These are phyloP conservation scores for Cantharis rufa DNA, from an alignment of 2,888 invertebrate genomes.

Conservation along the genomic window DNA sequence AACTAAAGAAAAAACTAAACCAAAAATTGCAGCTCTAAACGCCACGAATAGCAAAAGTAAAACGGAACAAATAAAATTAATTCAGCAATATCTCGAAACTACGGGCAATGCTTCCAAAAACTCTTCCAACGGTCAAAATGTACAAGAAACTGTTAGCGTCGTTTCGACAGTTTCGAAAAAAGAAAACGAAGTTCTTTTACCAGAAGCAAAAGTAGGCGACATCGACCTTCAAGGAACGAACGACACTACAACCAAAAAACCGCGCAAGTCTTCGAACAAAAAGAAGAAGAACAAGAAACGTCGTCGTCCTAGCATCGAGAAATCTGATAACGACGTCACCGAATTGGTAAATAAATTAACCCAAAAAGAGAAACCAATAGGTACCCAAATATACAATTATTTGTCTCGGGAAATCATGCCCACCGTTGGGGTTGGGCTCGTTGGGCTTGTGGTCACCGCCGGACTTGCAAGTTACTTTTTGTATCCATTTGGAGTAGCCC, in stretches of 20 bases:
- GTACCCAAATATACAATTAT: constrained; percentile 77
- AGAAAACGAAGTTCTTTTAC: constrained; percentile 10
- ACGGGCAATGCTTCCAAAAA: background rate
- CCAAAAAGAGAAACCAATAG: constrained; percentile 63
- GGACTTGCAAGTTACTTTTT: constrained; percentile 78
- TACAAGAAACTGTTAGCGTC: background rate
- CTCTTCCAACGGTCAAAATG: background rate
- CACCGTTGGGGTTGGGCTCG: constrained; percentile 76
- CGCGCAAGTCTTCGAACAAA: constrained; percentile 54
- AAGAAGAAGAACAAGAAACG: constrained; percentile 66
- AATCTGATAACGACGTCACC: constrained; percentile 51
- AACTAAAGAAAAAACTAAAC: constrained; percentile 36
- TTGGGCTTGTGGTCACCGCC: constrained; percentile 73
- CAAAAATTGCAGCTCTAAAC: background rate
- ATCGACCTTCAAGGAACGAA: constrained; percentile 41
- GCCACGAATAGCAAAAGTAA: background rate
- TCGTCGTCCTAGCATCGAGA: constrained; percentile 62
- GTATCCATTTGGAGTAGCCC: constrained; percentile 72
- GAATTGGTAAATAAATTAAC: constrained; percentile 41
- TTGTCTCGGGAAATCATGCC: constrained; percentile 81
- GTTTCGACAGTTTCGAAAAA: constrained; percentile 6
- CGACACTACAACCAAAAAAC: constrained; percentile 38
- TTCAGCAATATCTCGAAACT: background rate
- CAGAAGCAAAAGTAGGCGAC: constrained; percentile 52
- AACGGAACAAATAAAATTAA: background rate